These are phyloP conservation scores for Dicyrtomina minuta DNA, from an alignment of 2,888 invertebrate genomes.

Conservation along the genomic window DNA sequence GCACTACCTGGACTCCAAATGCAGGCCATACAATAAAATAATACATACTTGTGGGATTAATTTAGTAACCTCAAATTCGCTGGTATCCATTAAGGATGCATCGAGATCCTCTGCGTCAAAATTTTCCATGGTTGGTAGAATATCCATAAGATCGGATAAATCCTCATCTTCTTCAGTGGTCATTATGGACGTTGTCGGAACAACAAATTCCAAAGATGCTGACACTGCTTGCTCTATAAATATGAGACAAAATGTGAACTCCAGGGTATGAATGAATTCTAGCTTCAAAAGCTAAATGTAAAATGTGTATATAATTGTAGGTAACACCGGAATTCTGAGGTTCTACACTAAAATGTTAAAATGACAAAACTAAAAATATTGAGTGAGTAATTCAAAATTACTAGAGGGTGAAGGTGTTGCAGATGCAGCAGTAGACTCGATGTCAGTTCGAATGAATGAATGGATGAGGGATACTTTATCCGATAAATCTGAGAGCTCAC, in stretches of 20 bases:
- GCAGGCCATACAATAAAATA: too few species aligned
- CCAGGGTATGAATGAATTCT: not conserved
- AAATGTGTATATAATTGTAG: too few species aligned
- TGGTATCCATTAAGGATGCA: conserved; percentile 24
- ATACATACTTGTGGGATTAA: too few species aligned
- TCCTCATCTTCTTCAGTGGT: conserved; percentile 27
- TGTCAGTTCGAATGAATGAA: conserved; percentile 13
- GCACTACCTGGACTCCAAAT: too few species aligned
- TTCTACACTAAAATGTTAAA: too few species aligned
- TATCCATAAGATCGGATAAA: conserved; percentile 26
- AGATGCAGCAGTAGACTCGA: conserved; percentile 1
- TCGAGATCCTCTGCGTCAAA: conserved; percentile 15
- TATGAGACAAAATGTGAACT: not conserved
- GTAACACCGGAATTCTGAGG: too few species aligned
- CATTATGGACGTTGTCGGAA: not conserved
- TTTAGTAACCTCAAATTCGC: conserved; percentile 18
- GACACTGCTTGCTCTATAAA: conserved; percentile 4
- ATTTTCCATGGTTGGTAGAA: conserved; percentile 13
- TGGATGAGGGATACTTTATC: conserved; percentile 15
- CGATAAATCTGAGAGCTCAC: conserved; percentile 11
- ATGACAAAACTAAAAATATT: too few species aligned
- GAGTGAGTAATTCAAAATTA: too few species aligned
- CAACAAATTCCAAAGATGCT: not conserved
- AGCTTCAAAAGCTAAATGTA: too few species aligned
- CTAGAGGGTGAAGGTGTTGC: not conserved